Evolutionary conservation across 2,888 invertebrate genomes (phyloP).

Genomic region (Dolomedes plantarius): DNA sequence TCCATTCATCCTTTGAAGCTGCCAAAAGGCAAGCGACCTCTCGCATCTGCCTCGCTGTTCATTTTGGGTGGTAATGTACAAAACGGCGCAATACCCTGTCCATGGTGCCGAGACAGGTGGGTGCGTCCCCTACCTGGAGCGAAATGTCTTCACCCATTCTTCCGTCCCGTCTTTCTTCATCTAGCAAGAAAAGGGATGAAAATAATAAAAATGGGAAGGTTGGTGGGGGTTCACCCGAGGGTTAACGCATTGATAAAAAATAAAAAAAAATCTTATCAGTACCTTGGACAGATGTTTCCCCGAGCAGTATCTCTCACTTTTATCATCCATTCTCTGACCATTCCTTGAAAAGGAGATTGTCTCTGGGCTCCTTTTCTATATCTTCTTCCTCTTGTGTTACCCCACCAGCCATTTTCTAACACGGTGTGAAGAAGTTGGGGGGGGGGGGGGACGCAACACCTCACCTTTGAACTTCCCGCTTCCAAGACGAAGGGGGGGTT

Average conservation of each 20-base stretch:
- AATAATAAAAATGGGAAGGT: conserved; percentile 7
- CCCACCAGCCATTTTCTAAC: neutral
- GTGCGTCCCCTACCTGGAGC: conserved; percentile 27
- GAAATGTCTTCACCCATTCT: conserved; percentile 58
- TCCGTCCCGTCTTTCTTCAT: conserved; percentile 15
- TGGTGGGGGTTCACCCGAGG: neutral
- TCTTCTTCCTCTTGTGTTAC: conserved; percentile 34
- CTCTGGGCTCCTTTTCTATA: neutral
- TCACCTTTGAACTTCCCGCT: conserved; percentile 17
- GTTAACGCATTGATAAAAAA: neutral
- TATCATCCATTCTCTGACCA: conserved; percentile 47
- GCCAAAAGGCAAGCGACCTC: too few species aligned
- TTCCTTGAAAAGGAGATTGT: neutral
- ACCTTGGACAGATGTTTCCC: conserved; percentile 48
- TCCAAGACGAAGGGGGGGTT: neutral
- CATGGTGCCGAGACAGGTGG: conserved; percentile 35
- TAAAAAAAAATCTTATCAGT: conserved; percentile 34
- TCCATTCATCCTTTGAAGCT: too few species aligned
- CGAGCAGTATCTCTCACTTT: conserved; percentile 48
- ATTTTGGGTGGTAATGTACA: neutral
- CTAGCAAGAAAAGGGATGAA: conserved; percentile 12
- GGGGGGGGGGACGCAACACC: neutral
- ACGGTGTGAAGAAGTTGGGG: neutral
- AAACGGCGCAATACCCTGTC: neutral
- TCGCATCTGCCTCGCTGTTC: too few species aligned